Base-by-base conservation (phyloP, 1,140 invertebrate genomes). In the Sycophaga agraensis region DNA sequence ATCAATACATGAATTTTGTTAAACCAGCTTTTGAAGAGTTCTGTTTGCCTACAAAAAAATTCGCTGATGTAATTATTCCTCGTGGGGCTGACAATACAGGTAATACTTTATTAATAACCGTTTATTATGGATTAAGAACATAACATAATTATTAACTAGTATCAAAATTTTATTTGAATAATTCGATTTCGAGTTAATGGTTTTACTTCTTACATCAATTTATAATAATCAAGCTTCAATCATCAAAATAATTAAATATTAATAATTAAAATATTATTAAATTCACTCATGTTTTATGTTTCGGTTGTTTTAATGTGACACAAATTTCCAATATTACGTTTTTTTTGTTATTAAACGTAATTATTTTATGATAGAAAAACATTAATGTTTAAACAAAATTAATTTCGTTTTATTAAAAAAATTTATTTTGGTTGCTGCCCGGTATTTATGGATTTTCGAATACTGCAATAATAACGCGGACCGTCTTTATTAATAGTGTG, bases 21-120 rank as follows among this genome's bases (percentile, higher is more conserved):
- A 99, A 99, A 77, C 97, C 97, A 37, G 96, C 97, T 1, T 99
- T 99, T 83, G 97, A 99, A 79, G 97, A 99, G 79, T 99, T 99
- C 82, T 99, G 97, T 79, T 86, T 96, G 67, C 97, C 97, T 42
- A 99, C 97, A 0, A 99, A 99, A 82, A 99, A 99, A 79, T 99
- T 98, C 85, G 97, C 97, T 51, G 97, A 99, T 84, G 94, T 99
- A 28, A 99, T 99, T 66, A 98, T 99, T 80, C 97, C 97, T 11
- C 84, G 96, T 67, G 96, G 96, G 64, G 95, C 96, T 34, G 96
- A 98, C 76, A 98, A 98, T 76, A 89, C 87, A 83, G 94, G 94
- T 96, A 82, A 22, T 5, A 56, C 45, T 42, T 51, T 4, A 53
- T 51, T 46, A 17, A 7, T 51, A 48, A 31, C n/a, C n/a, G n/a